Percentiles rank a stretch among this genome's conserved stretches.
These are phyloP conservation scores for Halocaridina rubra DNA, from an alignment of 2,888 invertebrate species.

Conservation along the genomic window DNA sequence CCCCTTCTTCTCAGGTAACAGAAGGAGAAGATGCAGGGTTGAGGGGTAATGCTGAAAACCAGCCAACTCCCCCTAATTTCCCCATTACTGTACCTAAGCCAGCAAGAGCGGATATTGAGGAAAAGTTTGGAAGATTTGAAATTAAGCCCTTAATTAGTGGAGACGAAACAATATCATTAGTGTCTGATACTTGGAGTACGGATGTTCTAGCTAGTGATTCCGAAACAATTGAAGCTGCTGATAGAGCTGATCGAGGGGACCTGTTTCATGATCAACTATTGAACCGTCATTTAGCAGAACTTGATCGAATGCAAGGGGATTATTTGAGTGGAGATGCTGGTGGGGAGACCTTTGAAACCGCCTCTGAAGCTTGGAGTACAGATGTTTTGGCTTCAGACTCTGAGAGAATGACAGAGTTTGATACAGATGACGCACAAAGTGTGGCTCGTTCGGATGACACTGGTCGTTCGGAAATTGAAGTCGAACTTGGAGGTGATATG, in stretches of 20 bases:
- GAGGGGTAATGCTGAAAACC: constrained; percentile 53
- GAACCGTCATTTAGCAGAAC: constrained; percentile 51
- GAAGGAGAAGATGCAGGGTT: constrained; percentile 76
- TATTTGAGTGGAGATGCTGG: constrained; percentile 42
- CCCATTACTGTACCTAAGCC: constrained; percentile 49
- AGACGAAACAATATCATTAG: constrained; percentile 96
- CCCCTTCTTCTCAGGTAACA: constrained; percentile 89
- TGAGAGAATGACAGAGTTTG: constrained; percentile 87
- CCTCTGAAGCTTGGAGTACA: constrained; percentile 98
- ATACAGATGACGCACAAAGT: constrained; percentile 75
- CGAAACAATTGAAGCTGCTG: constrained; percentile 87
- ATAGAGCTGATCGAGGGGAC: constrained; percentile 66
- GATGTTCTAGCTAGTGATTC: constrained; percentile 97
- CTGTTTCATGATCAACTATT: constrained; percentile 55
- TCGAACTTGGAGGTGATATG: constrained; percentile 64
- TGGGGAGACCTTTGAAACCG: constrained; percentile 86
- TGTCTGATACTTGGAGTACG: constrained; percentile 98
- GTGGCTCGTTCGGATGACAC: constrained; percentile 82
- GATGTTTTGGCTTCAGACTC: constrained; percentile 95
- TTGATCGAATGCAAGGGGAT: constrained; percentile 55
- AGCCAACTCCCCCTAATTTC: constrained; percentile 31
- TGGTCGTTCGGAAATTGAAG: constrained; percentile 72
- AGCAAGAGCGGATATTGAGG: constrained; percentile 84
- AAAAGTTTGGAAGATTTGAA: constrained; percentile 98
- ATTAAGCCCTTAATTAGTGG: constrained; percentile 79